Conservation (phyloP, 2,797 vertebrate species). For the Chrysocyon brachyurus region DNA sequence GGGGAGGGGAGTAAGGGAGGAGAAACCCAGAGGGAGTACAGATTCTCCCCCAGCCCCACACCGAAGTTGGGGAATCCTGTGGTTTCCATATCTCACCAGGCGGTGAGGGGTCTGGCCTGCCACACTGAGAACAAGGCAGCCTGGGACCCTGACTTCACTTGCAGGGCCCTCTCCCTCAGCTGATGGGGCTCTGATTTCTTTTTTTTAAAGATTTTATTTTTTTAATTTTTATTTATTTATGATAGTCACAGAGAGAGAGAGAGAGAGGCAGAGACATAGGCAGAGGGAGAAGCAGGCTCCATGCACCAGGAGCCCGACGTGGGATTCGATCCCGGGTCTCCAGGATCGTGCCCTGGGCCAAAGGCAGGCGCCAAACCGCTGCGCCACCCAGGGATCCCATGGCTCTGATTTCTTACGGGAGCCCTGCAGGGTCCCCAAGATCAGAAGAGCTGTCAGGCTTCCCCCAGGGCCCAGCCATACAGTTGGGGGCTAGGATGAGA, state of each 20-base stretch:
- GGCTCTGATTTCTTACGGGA: background rate
- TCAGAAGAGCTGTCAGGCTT: background rate
- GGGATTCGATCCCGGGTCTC: too few species aligned
- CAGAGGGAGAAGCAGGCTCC: too few species aligned
- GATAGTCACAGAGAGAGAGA: too few species aligned
- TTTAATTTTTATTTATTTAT: too few species aligned
- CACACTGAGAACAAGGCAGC: background rate
- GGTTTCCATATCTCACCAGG: background rate
- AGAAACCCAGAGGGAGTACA: background rate
- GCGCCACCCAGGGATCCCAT: too few species aligned
- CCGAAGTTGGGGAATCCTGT: background rate
- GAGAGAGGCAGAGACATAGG: too few species aligned
- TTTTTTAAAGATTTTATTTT: too few species aligned
- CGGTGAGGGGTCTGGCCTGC: background rate
- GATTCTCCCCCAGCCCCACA: background rate
- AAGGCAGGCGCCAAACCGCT: too few species aligned
- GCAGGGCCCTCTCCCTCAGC: background rate
- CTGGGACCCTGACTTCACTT: background rate
- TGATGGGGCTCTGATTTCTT: background rate
- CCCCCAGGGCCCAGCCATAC: background rate
- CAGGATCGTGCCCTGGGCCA: too few species aligned
- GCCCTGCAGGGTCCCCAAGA: background rate
- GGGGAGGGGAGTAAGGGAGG: fast-evolving
- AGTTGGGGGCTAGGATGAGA: background rate
- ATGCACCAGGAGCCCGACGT: too few species aligned